phyloP scores from a whole-genome alignment of 2,113 vertebrate genomes.

The Microcebus griseorufus region DNA sequence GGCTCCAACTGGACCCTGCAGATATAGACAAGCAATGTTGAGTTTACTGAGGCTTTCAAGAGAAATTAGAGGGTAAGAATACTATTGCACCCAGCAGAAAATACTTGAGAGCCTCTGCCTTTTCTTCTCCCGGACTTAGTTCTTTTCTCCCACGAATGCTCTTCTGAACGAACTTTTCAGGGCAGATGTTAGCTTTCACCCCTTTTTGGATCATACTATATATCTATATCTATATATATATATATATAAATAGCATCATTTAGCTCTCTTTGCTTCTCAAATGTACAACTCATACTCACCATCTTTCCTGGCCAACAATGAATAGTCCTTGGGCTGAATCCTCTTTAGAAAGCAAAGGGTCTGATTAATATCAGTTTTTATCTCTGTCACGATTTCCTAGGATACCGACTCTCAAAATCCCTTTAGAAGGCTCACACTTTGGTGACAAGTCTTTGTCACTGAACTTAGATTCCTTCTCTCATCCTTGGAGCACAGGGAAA shows the following conservation, averaged over 20 bases:
- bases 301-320: neutral
- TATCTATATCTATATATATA: neutral
- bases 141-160: neutral
- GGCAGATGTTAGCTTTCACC: neutral
- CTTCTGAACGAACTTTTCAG: neutral
- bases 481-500: neutral
- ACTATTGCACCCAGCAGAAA: neutral
- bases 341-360: neutral
- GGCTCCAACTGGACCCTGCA: neutral
- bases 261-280: neutral
- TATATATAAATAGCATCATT: neutral
- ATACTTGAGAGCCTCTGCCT: neutral
- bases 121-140: neutral
- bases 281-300: neutral
- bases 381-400: no score
- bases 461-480: neutral
- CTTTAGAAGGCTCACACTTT: neutral
- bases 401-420: neutral
- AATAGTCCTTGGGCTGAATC: neutral
- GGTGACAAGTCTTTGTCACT: neutral
- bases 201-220: neutral
- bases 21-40: neutral
- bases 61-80: neutral
- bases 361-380: neutral
- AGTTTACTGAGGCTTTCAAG: neutral